Base-by-base conservation (phyloP, 2,113 vertebrate genomes). In the Aptenodytes patagonicus region DNA sequence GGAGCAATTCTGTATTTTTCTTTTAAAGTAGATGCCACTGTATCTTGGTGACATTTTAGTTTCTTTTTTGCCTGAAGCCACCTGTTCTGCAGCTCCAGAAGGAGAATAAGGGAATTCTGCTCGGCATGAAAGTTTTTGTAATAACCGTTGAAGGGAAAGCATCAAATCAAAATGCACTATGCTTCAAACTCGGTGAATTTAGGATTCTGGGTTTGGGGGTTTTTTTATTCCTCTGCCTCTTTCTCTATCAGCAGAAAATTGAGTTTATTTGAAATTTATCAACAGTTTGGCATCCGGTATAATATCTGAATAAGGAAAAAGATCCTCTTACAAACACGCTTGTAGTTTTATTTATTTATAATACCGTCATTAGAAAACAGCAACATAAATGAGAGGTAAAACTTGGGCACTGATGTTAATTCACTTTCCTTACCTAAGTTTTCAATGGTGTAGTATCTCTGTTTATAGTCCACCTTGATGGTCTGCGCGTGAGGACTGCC, bases 401-500 rank as follows among this genome's bases (percentile, higher is more conserved):
- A 31, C 10, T 6, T 3, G n/a, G 64, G 44, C n/a, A 7, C 7
- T 29, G 54, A 15, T 7, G 38, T 10, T 14, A 6, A 1, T 1
- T 8, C 4, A 3, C 60, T 17, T 36, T 55, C 96, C 98, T 97
- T 95, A 99, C 99, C 99, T 17, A 99, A 97, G 96, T 99, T 99
- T 96, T 99, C 99, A 5, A 99, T 99, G 88, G 99, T 99, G 97
- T 99, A 99, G 91, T 99, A 99, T 93, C 99, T 99, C 94, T 99
- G 99, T 31, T 99, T 99, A 89, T 99, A 99, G 98, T 99, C 99
- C 96, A 99, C 99, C 89, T 99, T 99, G 97, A 99, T 99, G 94
- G 99, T 99, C 98, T 99, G 99, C 4, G 99, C 99, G 1, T 99
- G 99, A 22, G 99, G 99, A 60, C 99, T 99, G 84, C 99, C 99